Evolutionary conservation across 1,140 invertebrate species (phyloP).

Genomic region (Microplitis demolitor): DNA sequence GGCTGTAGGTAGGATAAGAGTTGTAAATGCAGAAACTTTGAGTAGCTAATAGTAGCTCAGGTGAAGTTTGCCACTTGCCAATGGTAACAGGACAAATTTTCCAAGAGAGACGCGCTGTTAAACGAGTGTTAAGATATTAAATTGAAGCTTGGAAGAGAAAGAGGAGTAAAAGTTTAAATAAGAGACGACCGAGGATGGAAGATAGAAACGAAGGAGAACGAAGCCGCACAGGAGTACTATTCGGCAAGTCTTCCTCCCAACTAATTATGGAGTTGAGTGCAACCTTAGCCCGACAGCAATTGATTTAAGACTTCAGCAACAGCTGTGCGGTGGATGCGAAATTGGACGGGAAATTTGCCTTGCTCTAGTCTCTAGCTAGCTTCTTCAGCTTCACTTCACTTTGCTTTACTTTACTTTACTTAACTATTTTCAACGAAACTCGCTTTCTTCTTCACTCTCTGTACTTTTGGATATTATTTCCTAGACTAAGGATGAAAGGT

Average conservation of each 20-base stretch:
- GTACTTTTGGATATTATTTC: no score
- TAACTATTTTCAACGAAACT: neutral
- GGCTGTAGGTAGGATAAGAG: no score
- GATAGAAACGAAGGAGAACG: neutral
- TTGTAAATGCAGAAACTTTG: neutral
- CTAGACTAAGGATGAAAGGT: no score
- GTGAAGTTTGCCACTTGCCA: neutral
- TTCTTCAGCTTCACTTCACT: neutral
- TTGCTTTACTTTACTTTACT: slow-evolving; percentile 11
- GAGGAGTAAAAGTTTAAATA: neutral
- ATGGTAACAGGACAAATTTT: slow-evolving; percentile 16
- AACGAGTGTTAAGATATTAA: slow-evolving; percentile 52
- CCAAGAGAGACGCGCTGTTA: slow-evolving; percentile 35
- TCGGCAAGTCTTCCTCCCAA: slow-evolving; percentile 28
- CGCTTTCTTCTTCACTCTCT: neutral
- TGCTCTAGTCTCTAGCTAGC: slow-evolving; percentile 25
- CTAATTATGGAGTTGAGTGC: slow-evolving; percentile 52
- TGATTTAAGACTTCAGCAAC: slow-evolving; percentile 51
- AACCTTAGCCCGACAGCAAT: slow-evolving; percentile 46
- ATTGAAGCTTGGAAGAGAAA: slow-evolving; percentile 35
- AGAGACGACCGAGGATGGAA: neutral
- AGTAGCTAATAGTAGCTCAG: neutral
- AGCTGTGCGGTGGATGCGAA: slow-evolving; percentile 43
- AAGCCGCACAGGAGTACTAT: slow-evolving; percentile 1
- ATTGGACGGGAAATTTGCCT: slow-evolving; percentile 45